Evolutionary conservation across 2,113 vertebrate genomes (phyloP).

Genomic region (Atrichornis clamosus): DNA sequence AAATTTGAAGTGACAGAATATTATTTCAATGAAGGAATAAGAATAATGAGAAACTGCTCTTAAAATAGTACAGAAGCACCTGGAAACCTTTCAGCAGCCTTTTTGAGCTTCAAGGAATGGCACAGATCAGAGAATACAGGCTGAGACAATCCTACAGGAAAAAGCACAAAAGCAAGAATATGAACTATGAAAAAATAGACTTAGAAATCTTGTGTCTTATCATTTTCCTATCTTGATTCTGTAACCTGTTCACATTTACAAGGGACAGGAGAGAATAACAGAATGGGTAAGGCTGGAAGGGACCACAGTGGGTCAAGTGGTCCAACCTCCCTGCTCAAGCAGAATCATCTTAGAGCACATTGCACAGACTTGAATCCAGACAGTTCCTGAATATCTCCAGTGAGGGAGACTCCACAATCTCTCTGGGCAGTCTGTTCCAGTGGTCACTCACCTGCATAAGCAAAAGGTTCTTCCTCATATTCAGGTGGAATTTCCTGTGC

Average conservation of each 20-base stretch:
- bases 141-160: background rate
- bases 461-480: background rate
- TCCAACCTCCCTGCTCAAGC: background rate
- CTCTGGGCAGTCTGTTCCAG: background rate
- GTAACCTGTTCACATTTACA: background rate
- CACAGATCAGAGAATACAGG: background rate
- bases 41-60: background rate
- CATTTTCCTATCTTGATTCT: background rate
- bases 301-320: no score
- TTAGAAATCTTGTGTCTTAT: background rate
- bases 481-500: background rate
- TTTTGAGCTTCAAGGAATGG: background rate
- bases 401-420: background rate
- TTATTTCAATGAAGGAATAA: background rate
- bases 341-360: rapidly evolving
- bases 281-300: background rate
- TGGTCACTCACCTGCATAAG: background rate
- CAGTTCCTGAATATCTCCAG: no score
- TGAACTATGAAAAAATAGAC: background rate
- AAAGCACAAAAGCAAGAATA: background rate
- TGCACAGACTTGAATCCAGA: background rate
- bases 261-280: background rate
- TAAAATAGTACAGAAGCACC: background rate
- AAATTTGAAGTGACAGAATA: background rate
- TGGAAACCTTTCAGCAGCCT: background rate